Conservation (phyloP, 2,888 invertebrate genomes). For the Alentia gelatinosa region DNA sequence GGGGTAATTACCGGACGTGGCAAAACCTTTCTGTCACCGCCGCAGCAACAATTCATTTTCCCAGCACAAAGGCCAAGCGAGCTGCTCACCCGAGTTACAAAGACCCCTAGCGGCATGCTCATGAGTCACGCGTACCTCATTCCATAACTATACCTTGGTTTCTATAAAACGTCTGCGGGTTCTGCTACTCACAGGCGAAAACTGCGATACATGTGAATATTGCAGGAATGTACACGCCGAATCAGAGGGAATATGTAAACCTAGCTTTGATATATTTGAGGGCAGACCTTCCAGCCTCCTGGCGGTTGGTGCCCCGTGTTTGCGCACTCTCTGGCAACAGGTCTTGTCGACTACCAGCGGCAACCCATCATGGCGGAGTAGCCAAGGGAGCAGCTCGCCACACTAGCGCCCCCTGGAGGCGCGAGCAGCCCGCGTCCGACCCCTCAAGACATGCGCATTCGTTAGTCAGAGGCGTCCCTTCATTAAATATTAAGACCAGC, state of each 20-base stretch:
- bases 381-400: neutral
- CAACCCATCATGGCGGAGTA: neutral
- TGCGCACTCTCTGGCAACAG: neutral
- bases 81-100: neutral
- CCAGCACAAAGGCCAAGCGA: neutral
- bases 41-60: slow-evolving; percentile 17
- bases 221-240: no score
- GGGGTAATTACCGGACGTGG: slow-evolving; percentile 28
- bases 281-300: no score
- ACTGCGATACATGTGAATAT: no score
- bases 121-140: slow-evolving; percentile 10
- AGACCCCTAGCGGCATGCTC: neutral
- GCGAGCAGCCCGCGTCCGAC: neutral
- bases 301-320: neutral
- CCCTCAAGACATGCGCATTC: slow-evolving; percentile 42
- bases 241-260: no score
- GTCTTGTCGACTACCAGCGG: neutral
- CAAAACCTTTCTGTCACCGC: slow-evolving; percentile 35
- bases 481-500: slow-evolving; percentile 43
- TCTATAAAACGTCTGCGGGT: no score
- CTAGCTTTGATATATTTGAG: no score
- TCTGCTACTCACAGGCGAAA: no score
- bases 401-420: slow-evolving; percentile 12
- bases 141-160: no score
- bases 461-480: neutral